Evolutionary conservation across 2,113 vertebrate species (phyloP).

Genomic region (Noturus placidus): DNA sequence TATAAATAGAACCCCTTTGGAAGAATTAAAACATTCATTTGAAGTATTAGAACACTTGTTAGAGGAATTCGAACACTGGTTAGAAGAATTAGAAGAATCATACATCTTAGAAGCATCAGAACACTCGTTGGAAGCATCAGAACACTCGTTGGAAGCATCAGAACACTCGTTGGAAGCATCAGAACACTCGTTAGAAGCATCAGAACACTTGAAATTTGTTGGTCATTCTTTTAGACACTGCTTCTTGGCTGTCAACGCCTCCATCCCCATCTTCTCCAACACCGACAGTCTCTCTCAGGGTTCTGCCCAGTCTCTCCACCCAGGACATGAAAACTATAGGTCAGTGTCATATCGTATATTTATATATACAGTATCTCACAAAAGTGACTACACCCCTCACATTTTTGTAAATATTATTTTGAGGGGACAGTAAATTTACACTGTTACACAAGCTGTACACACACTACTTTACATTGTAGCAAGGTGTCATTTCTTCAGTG

Average conservation of each 20-base stretch:
- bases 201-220: background rate
- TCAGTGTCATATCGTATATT: slow-evolving; percentile 61
- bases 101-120: background rate
- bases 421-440: no score
- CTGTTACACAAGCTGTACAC: no score
- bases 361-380: no score
- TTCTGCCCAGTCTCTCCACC: slow-evolving; percentile 89
- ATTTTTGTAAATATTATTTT: no score
- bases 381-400: no score
- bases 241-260: slow-evolving; percentile 80
- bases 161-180: background rate
- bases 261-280: slow-evolving; percentile 79
- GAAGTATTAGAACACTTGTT: background rate
- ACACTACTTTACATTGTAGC: no score
- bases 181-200: background rate
- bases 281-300: slow-evolving; percentile 82
- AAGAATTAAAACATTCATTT: background rate
- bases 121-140: background rate
- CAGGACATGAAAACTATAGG: slow-evolving; percentile 93
- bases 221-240: slow-evolving; percentile 74
- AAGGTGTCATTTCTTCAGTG: no score
- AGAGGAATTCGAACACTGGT: background rate
- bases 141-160: background rate
- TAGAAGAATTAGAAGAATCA: no score
- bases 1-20: background rate